A percentile compares a stretch with the other conserved stretches of the same genome.
Conservation (phyloP, 2,888 invertebrate genomes). For the Synergus japonicus region DNA sequence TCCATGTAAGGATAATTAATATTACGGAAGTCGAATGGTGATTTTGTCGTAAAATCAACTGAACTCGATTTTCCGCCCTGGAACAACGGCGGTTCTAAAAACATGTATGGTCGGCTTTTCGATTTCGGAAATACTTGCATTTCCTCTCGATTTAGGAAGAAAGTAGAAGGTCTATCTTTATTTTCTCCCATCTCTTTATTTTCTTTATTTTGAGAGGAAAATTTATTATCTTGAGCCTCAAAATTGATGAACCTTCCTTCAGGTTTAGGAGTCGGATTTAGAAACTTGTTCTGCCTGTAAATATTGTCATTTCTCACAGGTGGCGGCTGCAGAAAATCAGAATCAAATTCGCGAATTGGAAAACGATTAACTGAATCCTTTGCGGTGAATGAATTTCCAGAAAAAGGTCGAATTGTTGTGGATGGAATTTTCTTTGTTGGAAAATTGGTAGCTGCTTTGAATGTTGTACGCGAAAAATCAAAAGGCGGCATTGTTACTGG, state of each 20-base stretch:
- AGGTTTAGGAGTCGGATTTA: neutral
- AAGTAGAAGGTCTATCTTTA: neutral
- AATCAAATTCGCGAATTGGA: neutral
- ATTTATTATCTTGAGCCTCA: neutral
- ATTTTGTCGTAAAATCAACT: neutral
- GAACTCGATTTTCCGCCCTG: constrained; percentile 23
- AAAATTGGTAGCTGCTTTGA: neutral
- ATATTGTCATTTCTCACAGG: constrained; percentile 35
- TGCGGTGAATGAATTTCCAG: constrained; percentile 1
- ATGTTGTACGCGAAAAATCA: neutral
- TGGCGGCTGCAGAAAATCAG: constrained; percentile 44
- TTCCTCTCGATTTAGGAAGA: neutral
- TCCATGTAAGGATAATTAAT: constrained; percentile 64
- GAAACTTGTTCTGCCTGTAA: neutral
- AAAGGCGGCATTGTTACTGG: neutral
- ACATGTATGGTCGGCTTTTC: constrained; percentile 40
- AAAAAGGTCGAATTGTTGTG: neutral
- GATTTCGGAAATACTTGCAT: constrained; percentile 9
- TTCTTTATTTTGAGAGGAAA: neutral
- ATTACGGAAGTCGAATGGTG: constrained; percentile 47
- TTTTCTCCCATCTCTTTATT: neutral
- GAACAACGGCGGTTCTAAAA: constrained; percentile 44
- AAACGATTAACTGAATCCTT: neutral
- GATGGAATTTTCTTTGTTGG: constrained; percentile 6
- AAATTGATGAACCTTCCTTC: neutral